Percentiles rank a stretch among this genome's conserved stretches.
phyloP scores from a whole-genome alignment of 2,797 vertebrate species.

The Gallinago stenura region DNA sequence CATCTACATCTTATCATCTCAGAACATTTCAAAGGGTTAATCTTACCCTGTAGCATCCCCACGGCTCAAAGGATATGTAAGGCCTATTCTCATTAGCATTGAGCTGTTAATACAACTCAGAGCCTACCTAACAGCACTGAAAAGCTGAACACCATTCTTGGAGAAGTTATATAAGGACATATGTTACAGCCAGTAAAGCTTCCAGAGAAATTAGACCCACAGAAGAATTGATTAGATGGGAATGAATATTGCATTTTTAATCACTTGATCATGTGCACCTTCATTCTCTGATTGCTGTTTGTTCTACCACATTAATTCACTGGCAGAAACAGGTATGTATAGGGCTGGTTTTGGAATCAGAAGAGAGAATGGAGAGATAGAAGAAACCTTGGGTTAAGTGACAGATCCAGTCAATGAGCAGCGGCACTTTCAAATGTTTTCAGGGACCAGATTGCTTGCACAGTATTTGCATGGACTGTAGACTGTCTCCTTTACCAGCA shows the following conservation, averaged over 20 bases:
- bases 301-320: neutral
- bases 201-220: neutral
- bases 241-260: constrained; percentile 21
- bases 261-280: neutral
- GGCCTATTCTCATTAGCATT: neutral
- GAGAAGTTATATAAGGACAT: neutral
- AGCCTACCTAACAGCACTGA: neutral
- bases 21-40: neutral
- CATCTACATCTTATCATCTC: neutral
- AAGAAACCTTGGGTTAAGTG: neutral
- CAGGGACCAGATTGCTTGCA: neutral
- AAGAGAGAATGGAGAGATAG: neutral
- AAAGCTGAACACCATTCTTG: neutral
- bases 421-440: neutral
- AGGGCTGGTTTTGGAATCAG: neutral
- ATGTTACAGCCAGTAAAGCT: neutral
- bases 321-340: neutral
- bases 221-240: neutral
- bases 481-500: neutral
- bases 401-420: neutral
- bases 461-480: neutral
- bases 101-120: neutral
- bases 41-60: neutral
- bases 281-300: constrained; percentile 15
- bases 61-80: neutral